Conservation (phyloP, 1,140 invertebrate species). For the Plectrocnemia conspersa region DNA sequence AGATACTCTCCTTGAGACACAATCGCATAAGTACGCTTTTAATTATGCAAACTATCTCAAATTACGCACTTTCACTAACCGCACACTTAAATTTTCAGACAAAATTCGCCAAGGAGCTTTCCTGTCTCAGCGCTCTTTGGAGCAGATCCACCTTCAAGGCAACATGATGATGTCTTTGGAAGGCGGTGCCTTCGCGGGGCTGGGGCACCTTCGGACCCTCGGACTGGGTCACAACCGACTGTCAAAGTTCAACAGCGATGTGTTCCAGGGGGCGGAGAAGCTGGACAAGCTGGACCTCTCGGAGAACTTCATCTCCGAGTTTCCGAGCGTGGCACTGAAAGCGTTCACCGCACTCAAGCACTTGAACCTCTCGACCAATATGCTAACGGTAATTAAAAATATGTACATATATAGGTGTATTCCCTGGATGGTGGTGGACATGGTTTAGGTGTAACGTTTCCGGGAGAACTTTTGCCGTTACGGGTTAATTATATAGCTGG, state of each 20-base stretch:
- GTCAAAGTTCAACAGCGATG: constrained; percentile 72
- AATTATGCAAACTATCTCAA: constrained; percentile 13
- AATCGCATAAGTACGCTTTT: constrained; percentile 75
- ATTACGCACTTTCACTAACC: not conserved
- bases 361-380: constrained; percentile 77
- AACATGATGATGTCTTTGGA: constrained; percentile 73
- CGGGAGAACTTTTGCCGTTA: too few species aligned
- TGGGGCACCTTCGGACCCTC: constrained; percentile 62
- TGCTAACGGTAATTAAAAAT: constrained; percentile 62
- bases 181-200: constrained; percentile 63
- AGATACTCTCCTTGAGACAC: constrained; percentile 64
- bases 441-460: too few species aligned
- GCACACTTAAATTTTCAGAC: constrained; percentile 49
- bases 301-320: constrained; percentile 76
- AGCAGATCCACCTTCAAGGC: constrained; percentile 68
- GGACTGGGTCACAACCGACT: constrained; percentile 72
- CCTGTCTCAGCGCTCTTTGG: constrained; percentile 58
- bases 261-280: constrained; percentile 69
- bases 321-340: constrained; percentile 72
- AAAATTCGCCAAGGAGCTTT: constrained; percentile 62
- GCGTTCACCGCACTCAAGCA: constrained; percentile 62
- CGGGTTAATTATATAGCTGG: too few species aligned
- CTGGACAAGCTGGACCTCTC: constrained; percentile 76
- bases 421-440: not conserved
- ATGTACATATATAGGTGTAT: not conserved